A percentile compares a stretch with the other conserved stretches of the same genome.
phyloP scores from a whole-genome alignment of 2,888 invertebrate species.

The Smittia aterrima region DNA sequence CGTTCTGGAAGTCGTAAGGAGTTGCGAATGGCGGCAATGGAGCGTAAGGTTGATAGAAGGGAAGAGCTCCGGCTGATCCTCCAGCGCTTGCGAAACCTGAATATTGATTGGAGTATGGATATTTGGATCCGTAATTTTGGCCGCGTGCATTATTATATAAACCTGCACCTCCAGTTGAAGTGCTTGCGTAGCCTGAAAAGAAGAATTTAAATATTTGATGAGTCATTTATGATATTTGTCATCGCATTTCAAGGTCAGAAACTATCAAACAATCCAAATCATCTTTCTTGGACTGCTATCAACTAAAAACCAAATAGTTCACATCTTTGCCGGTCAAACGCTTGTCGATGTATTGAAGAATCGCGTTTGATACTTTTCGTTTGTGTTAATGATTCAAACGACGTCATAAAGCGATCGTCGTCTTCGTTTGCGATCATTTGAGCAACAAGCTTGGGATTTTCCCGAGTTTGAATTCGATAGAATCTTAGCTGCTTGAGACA shows the following conservation, averaged over 20 bases:
- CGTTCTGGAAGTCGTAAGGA: conserved; percentile 39
- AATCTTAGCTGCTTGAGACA: too few species aligned
- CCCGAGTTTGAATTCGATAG: too few species aligned
- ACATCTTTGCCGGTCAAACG: too few species aligned
- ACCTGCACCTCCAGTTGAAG: conserved; percentile 43
- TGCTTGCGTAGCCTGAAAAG: conserved; percentile 35
- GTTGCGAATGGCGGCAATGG: conserved; percentile 41
- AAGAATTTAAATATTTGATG: neutral
- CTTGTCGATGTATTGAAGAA: too few species aligned
- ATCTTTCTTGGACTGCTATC: neutral
- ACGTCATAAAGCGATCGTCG: neutral
- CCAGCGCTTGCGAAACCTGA: conserved; percentile 12
- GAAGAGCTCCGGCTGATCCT: conserved; percentile 22
- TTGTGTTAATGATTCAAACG: too few species aligned
- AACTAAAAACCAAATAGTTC: too few species aligned
- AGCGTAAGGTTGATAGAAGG: conserved; percentile 18
- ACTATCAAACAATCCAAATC: neutral
- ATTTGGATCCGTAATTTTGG: conserved; percentile 40
- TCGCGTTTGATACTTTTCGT: too few species aligned
- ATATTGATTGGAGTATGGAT: conserved; percentile 36
- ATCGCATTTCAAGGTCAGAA: conserved; percentile 16
- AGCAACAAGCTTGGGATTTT: neutral
- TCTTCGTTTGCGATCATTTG: neutral
- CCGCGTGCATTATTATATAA: conserved; percentile 36
- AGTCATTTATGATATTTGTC: conserved; percentile 10